Conservation (phyloP, 2,113 vertebrate species). For the Puma concolor region DNA sequence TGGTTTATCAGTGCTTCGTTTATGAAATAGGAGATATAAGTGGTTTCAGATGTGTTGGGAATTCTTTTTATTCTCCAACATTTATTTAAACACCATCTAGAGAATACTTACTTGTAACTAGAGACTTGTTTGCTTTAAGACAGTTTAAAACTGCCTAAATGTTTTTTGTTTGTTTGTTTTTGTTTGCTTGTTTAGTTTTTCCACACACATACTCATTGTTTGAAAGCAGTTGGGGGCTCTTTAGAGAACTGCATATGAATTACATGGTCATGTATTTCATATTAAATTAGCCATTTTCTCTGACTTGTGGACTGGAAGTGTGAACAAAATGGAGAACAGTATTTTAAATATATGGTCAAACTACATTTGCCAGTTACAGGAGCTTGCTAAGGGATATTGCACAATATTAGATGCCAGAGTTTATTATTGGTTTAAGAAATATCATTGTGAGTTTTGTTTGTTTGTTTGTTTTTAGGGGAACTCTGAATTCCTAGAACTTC, state of each 20-base stretch:
- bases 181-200: no score
- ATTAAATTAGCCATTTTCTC: conserved; percentile 58
- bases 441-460: background rate
- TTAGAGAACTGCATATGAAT: conserved; percentile 30
- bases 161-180: background rate
- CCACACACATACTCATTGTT: background rate
- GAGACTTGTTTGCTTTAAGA: conserved; percentile 28
- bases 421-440: conserved; percentile 38
- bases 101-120: conserved; percentile 38
- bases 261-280: background rate
- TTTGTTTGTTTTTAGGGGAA: background rate
- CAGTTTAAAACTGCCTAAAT: conserved; percentile 41
- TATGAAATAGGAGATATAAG: conserved; percentile 47
- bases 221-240: conserved; percentile 36
- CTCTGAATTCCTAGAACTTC: conserved; percentile 8
- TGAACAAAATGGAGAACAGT: conserved; percentile 2
- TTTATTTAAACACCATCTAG: conserved; percentile 56
- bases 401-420: background rate
- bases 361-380: background rate
- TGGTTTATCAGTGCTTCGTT: conserved; percentile 64
- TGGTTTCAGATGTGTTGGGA: conserved; percentile 69
- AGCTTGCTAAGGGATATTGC: background rate
- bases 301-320: background rate
- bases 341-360: conserved; percentile 54
- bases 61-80: conserved; percentile 47